A percentile compares a stretch with the other conserved stretches of the same genome.
phyloP scores from a whole-genome alignment of 1,140 invertebrate species.

The Anastatus disparis region DNA sequence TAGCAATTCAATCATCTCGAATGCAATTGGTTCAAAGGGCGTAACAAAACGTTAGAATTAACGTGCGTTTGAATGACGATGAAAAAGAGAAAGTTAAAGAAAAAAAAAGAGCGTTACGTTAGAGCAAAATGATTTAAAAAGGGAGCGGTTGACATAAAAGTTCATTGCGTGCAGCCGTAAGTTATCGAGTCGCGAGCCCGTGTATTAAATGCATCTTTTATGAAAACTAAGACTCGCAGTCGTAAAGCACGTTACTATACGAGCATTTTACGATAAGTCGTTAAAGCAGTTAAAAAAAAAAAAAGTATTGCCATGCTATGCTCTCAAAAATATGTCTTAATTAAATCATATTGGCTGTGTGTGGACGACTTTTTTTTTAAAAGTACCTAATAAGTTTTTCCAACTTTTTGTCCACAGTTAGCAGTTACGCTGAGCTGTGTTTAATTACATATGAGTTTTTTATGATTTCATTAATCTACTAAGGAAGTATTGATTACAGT shows the following conservation, averaged over 20 bases:
- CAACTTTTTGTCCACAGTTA: background rate
- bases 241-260: background rate
- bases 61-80: too few species aligned
- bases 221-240: background rate
- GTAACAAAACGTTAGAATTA: too few species aligned
- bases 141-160: background rate
- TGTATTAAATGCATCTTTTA: too few species aligned
- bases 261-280: constrained; percentile 2
- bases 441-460: too few species aligned
- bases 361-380: background rate
- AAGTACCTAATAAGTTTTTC: too few species aligned
- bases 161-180: background rate
- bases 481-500: background rate
- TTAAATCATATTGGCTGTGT: background rate
- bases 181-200: background rate
- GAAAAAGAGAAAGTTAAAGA: constrained; percentile 2
- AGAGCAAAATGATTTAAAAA: background rate
- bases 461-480: background rate
- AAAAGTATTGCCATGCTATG: too few species aligned
- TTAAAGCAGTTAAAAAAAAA: background rate
- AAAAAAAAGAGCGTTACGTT: background rate
- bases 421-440: background rate
- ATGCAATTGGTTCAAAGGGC: too few species aligned
- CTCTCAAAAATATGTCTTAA: background rate
- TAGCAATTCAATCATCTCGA: too few species aligned